Base-by-base conservation (phyloP, 2,888 invertebrate genomes). In the Eupithecia subfuscata region DNA sequence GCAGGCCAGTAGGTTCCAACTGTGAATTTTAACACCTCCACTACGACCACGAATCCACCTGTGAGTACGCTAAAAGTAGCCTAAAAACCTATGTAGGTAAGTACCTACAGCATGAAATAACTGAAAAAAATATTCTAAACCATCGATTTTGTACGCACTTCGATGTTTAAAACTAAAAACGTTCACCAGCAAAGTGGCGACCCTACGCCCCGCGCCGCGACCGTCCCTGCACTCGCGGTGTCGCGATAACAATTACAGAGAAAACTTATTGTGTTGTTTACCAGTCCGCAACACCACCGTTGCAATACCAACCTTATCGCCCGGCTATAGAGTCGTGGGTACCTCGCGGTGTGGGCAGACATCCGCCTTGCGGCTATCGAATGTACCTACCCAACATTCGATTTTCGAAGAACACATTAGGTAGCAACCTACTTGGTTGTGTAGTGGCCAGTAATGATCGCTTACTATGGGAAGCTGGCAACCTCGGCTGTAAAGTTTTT, bases 231-330 rank as follows among this genome's bases (percentile, higher is more conserved):
- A 89, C 82, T 88, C 84, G 87, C 90, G 86, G 86, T 89, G 88
- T 88, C 90, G 86, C 89, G 91, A 91, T 91, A 91, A 90, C 90
- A 91, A 91, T 91, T 91, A 91, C 88, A 87, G 85, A 88, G 88
- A 88, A 87, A 89, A 89, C 87, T 88, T 87, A 89, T 88, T 88
- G 87, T 85, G 87, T 85, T 86, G 86, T 85, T 83, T 82, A 83
- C 84, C 78, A 70, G 60, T 60, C 22, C 25, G 60, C 60, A 25
- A 80, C 30, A 67, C 16, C 6, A 40, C 73, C 30, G 81, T 25
- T 60, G 69, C 56, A 77, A 78, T 70, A 18, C 45, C 77, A 70
- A 85, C 85, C 76, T 81, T 87, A 83, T 34, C 0, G 0, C 7
- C 2, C 18, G 0, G 0, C 2, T 12, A 78, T 80, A 74, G 68